Conservation (phyloP, 2,113 vertebrate genomes). For the Lasiurus cinereus region DNA sequence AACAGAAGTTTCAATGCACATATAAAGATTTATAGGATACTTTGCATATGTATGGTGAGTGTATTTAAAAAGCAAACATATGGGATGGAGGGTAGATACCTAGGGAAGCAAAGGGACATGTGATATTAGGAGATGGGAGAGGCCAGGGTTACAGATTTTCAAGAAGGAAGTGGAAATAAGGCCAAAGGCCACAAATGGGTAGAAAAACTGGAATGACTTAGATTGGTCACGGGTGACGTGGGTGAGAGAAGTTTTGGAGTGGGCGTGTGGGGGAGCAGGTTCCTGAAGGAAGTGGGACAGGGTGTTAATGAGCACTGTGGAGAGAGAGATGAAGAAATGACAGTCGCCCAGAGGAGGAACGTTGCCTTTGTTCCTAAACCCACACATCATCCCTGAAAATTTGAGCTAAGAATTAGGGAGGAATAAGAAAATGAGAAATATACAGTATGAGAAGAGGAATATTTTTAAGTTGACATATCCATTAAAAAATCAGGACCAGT, state of each 20-base stretch:
- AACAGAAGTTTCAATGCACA: background rate
- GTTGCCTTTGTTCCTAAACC: background rate
- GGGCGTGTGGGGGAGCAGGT: background rate
- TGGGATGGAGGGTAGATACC: background rate
- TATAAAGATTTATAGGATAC: background rate
- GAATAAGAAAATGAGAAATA: background rate
- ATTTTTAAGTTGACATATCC: background rate
- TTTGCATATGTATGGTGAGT: background rate
- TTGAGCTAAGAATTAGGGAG: background rate
- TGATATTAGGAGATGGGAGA: background rate
- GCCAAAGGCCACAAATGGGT: background rate
- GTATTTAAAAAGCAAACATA: background rate
- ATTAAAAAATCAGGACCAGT: background rate
- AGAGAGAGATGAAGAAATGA: background rate
- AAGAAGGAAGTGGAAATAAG: background rate
- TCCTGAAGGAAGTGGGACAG: background rate
- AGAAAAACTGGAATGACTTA: background rate
- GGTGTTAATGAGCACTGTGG: background rate
- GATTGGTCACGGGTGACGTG: fast-evolving
- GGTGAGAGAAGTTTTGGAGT: background rate
- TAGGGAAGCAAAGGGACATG: background rate
- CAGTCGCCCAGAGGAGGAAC: too few species aligned
- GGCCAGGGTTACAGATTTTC: background rate
- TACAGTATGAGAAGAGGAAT: background rate
- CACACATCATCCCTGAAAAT: background rate